These are phyloP conservation scores for Nothura maculosa DNA, from an alignment of 2,797 vertebrate species.

Conservation along the genomic window DNA sequence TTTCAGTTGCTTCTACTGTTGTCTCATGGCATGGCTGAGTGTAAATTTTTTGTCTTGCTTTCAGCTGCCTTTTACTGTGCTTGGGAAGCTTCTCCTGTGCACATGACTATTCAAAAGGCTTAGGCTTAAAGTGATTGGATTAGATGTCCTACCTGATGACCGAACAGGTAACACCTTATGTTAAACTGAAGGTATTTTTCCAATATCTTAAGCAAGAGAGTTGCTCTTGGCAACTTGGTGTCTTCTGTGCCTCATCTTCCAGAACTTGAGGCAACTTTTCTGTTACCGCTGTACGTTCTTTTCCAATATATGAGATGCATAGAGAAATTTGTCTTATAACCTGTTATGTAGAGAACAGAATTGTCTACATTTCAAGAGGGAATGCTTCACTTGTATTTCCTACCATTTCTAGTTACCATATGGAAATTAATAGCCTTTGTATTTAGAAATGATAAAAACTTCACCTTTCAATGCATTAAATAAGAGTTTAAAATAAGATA, in stretches of 20 bases:
- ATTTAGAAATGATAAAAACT: not conserved
- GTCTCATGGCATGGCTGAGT: not conserved
- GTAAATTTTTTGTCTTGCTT: not conserved
- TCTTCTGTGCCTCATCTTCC: not conserved
- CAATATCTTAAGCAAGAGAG: not conserved
- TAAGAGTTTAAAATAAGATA: not conserved
- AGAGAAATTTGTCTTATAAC: not conserved
- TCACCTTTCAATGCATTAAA: not conserved
- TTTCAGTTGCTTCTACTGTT: not conserved
- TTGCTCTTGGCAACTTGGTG: too few relatives aligned
- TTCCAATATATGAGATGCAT: not conserved
- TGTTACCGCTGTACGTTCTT: not conserved
- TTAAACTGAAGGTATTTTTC: not conserved
- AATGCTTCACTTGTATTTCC: not conserved
- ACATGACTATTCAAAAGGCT: not conserved
- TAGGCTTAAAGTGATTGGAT: not conserved
- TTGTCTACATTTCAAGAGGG: not conserved
- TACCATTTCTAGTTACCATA: not conserved
- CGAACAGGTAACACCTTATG: fast-evolving
- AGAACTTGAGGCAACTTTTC: not conserved
- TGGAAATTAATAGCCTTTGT: not conserved
- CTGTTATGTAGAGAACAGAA: not conserved
- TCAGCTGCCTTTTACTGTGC: fast-evolving
- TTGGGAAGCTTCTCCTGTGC: not conserved
- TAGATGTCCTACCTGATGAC: not conserved